phyloP scores from a whole-genome alignment of 2,888 invertebrate genomes.

The Chymomyza fuscimana region DNA sequence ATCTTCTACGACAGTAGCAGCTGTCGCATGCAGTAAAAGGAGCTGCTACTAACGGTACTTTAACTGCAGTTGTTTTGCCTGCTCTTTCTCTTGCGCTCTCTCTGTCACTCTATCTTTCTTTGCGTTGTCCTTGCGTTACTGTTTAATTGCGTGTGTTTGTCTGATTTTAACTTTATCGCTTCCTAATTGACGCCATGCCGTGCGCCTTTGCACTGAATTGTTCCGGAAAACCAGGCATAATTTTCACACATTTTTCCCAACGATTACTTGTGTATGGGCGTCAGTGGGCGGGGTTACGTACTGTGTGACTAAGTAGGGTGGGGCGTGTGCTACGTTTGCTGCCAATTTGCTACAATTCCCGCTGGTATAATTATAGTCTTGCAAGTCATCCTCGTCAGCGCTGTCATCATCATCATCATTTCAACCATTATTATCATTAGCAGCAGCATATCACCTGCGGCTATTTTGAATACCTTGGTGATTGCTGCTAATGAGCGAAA shows the following conservation, averaged over 20 bases:
- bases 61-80: constrained; percentile 50
- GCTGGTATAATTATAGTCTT: constrained; percentile 66
- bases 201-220: neutral
- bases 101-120: constrained; percentile 15
- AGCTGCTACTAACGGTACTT: constrained; percentile 39
- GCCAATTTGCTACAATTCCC: constrained; percentile 62
- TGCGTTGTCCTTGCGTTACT: too few relatives aligned
- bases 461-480: neutral
- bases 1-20: neutral
- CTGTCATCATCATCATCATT: too few relatives aligned
- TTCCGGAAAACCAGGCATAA: neutral
- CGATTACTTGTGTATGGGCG: constrained; percentile 5
- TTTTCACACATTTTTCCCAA: constrained; percentile 1
- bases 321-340: neutral
- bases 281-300: neutral
- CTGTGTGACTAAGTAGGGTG: neutral
- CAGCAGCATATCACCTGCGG: neutral
- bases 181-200: constrained; percentile 60
- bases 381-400: too few relatives aligned
- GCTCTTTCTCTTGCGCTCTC: constrained; percentile 13
- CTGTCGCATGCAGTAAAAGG: constrained; percentile 19
- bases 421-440: neutral
- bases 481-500: constrained; percentile 46
- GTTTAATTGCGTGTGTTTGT: constrained; percentile 12
- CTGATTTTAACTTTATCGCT: constrained; percentile 62